Percentiles rank a stretch among this genome's conserved stretches.
These are phyloP conservation scores for Drosophila bifasciata DNA, from an alignment of 1,140 invertebrate species.

Conservation along the genomic window DNA sequence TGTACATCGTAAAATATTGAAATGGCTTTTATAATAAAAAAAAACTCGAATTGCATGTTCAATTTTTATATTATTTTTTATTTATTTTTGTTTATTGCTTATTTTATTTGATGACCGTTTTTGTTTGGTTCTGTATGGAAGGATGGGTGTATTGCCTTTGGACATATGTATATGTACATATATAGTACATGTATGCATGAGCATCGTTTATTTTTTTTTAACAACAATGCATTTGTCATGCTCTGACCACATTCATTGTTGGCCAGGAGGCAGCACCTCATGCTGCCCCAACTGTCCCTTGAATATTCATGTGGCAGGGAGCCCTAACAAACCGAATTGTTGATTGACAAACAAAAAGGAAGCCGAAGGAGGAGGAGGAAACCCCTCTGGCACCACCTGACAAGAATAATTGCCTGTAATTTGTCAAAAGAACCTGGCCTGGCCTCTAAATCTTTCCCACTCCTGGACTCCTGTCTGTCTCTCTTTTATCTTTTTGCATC, in stretches of 20 bases:
- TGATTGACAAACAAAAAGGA: slow-evolving; percentile 40
- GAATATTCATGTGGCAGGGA: slow-evolving; percentile 62
- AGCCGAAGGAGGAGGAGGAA: neutral
- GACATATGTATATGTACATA: too few relatives aligned
- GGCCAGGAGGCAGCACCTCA: neutral
- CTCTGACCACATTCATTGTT: slow-evolving; percentile 10
- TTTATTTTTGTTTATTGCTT: slow-evolving; percentile 39
- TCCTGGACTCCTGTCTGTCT: too few relatives aligned
- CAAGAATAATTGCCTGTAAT: slow-evolving; percentile 60
- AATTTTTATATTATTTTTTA: slow-evolving; percentile 47
- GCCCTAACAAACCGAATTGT: slow-evolving; percentile 37
- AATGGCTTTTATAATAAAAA: slow-evolving; percentile 39
- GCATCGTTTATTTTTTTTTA: slow-evolving; percentile 60
- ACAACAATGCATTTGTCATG: slow-evolving; percentile 62
- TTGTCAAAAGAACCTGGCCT: slow-evolving; percentile 38
- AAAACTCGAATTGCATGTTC: slow-evolving; percentile 37
- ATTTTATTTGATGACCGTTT: slow-evolving; percentile 12
- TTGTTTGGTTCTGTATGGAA: neutral
- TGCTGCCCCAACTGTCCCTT: slow-evolving; percentile 20
- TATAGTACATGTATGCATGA: slow-evolving; percentile 4
- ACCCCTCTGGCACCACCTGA: slow-evolving; percentile 21
- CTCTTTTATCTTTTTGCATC: slow-evolving; percentile 15
- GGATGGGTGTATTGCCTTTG: slow-evolving; percentile 31
- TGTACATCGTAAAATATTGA: slow-evolving; percentile 37
- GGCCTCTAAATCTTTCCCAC: slow-evolving; percentile 33